Percentiles rank a stretch among this genome's conserved stretches.
phyloP scores from a whole-genome alignment of 2,888 invertebrate species.

The Osedax frankpressi region DNA sequence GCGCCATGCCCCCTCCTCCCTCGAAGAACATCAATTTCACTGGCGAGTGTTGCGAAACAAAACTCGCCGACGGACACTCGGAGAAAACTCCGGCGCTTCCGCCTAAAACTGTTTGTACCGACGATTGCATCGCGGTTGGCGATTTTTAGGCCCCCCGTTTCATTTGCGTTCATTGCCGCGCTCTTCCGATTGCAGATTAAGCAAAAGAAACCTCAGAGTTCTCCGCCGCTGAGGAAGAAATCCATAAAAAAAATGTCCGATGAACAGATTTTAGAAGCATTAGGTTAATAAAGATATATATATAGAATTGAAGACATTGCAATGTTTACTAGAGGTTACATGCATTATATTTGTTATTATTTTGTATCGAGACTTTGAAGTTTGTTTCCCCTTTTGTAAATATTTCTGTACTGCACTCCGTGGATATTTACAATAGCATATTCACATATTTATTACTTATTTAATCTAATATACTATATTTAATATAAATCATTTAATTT shows the following conservation, averaged over 20 bases:
- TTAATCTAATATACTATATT: not conserved
- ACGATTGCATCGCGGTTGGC: too few species aligned
- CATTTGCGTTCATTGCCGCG: too few species aligned
- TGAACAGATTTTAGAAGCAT: constrained; percentile 63
- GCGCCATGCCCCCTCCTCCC: not conserved
- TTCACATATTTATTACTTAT: too few species aligned
- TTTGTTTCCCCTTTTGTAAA: too few species aligned
- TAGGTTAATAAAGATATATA: constrained; percentile 52
- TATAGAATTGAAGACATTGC: too few species aligned
- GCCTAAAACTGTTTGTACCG: not conserved
- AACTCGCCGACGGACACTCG: not conserved
- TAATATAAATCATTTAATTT: not conserved
- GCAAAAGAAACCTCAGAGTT: not conserved
- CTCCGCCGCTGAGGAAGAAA: constrained; percentile 5
- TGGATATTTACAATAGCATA: too few species aligned
- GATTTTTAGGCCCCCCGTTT: too few species aligned
- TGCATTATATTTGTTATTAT: too few species aligned
- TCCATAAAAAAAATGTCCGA: constrained; percentile 55
- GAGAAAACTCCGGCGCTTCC: not conserved
- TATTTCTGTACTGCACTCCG: too few species aligned
- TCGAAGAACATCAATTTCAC: not conserved
- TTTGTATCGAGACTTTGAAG: too few species aligned
- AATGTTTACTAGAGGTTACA: too few species aligned
- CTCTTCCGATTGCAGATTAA: too few species aligned
- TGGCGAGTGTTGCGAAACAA: not conserved